Evolutionary conservation across 1,140 invertebrate genomes (phyloP), one percentile per base, ranked within the genome.

Genomic region (Diabrotica undecimpunctata): DNA sequence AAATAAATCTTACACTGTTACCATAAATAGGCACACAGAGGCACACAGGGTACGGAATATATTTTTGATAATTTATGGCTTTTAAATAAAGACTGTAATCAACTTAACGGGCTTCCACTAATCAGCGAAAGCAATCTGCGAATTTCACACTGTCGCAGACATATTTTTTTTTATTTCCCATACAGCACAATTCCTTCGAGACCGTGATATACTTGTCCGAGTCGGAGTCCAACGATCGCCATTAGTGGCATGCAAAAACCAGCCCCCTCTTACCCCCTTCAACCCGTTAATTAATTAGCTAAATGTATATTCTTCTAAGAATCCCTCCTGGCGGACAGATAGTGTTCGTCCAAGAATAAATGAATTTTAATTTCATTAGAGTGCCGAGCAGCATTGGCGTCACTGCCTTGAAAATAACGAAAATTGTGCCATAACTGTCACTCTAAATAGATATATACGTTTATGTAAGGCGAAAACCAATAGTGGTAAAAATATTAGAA

Each of bases 331-430:
- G 12, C 62, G 62, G 65, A 70, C 72, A 63, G 72, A 73, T 73
- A 73, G 71, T 71, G 59, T 61, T 51, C 59, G 72, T 69, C 62
- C 66, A 62, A 66, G 72, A 71, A 73, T 73, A 73, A 73, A 73
- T 73, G 72, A 71, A 73, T 73, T 73, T 73, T 73, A 73, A 73
- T 73, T 73, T 73, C 72, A 73, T 73, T 73, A 73, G 69, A 70
- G 72, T 70, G 66, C 68, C 66, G 67, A 38, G n/a, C 8, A 46
- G 8, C 41, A 46, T 46, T 46, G 41, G 41, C 41, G 41, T 46
- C n/a, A 10, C 41, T 46, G 25, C 25, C 25, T 25, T 25, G 25
- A 25, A 25, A 25, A 25, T 25, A 25, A 25, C 25, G 25, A 25
- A 25, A 25, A 25, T 25, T 25, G 25, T 25, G 25, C 25, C 25